These are phyloP conservation scores for Dioctria linearis DNA, from an alignment of 2,888 invertebrate species.

Conservation along the genomic window DNA sequence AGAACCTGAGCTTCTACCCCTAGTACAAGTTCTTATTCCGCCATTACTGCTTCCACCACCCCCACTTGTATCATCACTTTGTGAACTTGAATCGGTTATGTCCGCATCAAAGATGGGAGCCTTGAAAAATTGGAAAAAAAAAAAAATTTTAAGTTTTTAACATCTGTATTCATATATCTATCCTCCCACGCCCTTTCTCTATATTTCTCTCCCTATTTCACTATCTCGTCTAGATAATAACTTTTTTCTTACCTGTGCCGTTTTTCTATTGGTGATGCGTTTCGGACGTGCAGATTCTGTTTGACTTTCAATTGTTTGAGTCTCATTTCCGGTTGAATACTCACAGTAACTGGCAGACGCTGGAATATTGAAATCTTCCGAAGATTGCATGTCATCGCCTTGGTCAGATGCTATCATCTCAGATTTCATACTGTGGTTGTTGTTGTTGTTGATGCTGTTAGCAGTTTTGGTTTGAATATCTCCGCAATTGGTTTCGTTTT, in stretches of 20 bases:
- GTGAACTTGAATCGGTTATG: conserved; percentile 71
- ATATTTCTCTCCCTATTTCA: neutral
- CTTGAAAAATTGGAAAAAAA: conserved; percentile 40
- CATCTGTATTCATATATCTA: too few species aligned
- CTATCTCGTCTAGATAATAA: neutral
- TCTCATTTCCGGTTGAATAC: conserved; percentile 53
- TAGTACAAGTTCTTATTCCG: conserved; percentile 55
- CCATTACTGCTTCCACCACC: conserved; percentile 63
- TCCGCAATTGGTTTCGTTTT: too few species aligned
- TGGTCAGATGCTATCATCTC: conserved; percentile 44
- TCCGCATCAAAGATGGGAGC: conserved; percentile 65
- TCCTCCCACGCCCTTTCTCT: too few species aligned
- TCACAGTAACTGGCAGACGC: conserved; percentile 47
- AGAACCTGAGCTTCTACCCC: conserved; percentile 54
- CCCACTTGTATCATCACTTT: conserved; percentile 71
- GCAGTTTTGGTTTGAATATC: too few species aligned
- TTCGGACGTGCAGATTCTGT: conserved; percentile 54
- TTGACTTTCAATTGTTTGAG: conserved; percentile 53
- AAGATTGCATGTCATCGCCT: conserved; percentile 48
- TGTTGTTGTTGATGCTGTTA: too few species aligned
- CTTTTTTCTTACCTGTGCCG: conserved; percentile 33
- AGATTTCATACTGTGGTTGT: conserved; percentile 41
- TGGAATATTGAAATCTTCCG: conserved; percentile 43
- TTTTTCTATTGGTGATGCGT: conserved; percentile 50
- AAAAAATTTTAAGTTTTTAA: neutral